These are phyloP conservation scores for Rugalucina vietnamica DNA, from an alignment of 2,888 invertebrate genomes.

Conservation along the genomic window DNA sequence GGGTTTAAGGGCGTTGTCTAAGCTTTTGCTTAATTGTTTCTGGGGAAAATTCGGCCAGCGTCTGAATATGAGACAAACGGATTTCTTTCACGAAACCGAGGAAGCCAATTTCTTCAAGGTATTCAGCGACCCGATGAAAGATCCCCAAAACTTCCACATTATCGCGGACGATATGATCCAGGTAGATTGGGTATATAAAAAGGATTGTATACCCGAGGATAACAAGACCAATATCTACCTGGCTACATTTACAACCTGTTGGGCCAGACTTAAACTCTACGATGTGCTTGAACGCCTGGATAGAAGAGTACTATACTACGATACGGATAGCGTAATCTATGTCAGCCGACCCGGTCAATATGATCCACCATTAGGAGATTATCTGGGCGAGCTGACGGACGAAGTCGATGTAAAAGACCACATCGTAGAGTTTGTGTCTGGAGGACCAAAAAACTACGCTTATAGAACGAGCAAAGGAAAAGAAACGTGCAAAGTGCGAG, in stretches of 20 bases:
- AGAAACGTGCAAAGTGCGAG: conserved; percentile 67
- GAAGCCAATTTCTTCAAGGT: conserved; percentile 40
- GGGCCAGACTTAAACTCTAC: conserved; percentile 52
- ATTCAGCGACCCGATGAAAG: conserved; percentile 32
- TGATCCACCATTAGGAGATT: conserved; percentile 71
- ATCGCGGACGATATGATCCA: conserved; percentile 35
- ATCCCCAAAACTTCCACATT: conserved; percentile 30
- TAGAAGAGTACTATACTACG: conserved; percentile 40
- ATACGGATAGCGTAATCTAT: conserved; percentile 39
- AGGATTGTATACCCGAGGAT: conserved; percentile 39
- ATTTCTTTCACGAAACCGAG: conserved; percentile 28
- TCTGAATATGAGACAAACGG: conserved; percentile 29
- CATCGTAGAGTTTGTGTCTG: conserved; percentile 68
- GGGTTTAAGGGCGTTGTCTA: conserved; percentile 41
- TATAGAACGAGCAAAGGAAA: conserved; percentile 62
- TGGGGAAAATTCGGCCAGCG: conserved; percentile 62
- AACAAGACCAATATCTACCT: conserved; percentile 45
- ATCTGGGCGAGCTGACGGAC: conserved; percentile 80
- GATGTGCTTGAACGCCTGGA: conserved; percentile 38
- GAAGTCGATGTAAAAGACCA: conserved; percentile 73
- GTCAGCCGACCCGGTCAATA: conserved; percentile 21
- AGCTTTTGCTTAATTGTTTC: conserved; percentile 48
- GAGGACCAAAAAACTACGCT: conserved; percentile 81
- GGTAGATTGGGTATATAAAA: conserved; percentile 46
- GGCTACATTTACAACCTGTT: conserved; percentile 49